A percentile compares a stretch with the other conserved stretches of the same genome.
phyloP scores from a whole-genome alignment of 2,113 vertebrate genomes.

The Thamnaconus septentrionalis region DNA sequence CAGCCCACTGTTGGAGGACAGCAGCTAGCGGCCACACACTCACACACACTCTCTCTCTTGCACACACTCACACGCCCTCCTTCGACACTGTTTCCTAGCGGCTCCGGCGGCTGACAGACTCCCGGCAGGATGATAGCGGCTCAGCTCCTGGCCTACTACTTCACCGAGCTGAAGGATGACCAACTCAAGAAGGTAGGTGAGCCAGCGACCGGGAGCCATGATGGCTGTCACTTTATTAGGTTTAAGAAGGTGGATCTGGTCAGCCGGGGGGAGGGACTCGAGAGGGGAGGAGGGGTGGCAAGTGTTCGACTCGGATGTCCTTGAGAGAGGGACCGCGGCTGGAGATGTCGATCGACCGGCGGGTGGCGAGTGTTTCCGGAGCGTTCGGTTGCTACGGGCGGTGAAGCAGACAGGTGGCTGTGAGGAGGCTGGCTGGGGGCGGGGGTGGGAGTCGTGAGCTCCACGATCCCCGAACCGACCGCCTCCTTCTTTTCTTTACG shows the following conservation, averaged over 20 bases:
- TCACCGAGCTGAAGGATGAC: constrained; percentile 96
- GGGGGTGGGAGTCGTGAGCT: background rate
- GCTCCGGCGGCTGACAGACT: constrained; percentile 35
- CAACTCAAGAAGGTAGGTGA: constrained; percentile 92
- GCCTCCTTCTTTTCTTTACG: background rate
- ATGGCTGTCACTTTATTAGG: background rate
- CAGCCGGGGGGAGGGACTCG: constrained; percentile 10
- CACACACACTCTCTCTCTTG: too few species aligned
- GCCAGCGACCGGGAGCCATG: background rate
- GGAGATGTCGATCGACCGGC: constrained; percentile 10
- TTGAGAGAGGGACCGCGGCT: constrained; percentile 46
- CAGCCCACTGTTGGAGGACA: too few species aligned
- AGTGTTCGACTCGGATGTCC: constrained; percentile 51
- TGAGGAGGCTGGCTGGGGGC: background rate
- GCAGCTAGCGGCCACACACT: too few species aligned
- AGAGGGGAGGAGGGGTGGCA: constrained; percentile 2
- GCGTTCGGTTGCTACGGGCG: constrained; percentile 44
- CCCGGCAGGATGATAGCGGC: constrained; percentile 89
- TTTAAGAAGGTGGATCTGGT: background rate
- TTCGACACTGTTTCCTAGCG: constrained; percentile 10
- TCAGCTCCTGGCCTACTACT: constrained; percentile 96
- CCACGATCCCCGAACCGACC: background rate
- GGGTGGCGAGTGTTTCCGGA: background rate
- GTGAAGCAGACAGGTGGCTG: constrained; percentile 64
- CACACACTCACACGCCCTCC: constrained; percentile 1